A percentile compares a stretch with the other conserved stretches of the same genome.
Evolutionary conservation across 2,113 vertebrate genomes (phyloP).

Genomic region (Microcebus griseorufus): DNA sequence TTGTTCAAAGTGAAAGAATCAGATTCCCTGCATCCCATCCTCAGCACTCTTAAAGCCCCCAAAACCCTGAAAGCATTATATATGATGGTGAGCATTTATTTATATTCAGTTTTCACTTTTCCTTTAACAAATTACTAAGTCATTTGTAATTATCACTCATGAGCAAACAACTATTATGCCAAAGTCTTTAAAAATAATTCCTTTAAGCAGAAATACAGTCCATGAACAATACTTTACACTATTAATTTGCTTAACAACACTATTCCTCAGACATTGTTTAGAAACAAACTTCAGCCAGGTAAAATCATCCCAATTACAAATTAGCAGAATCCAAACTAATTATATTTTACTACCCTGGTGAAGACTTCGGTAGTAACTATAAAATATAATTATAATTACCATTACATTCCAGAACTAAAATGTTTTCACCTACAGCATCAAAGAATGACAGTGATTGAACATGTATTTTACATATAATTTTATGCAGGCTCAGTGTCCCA

Average conservation of each 20-base stretch:
- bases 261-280: slow-evolving; percentile 29
- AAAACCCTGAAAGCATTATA: background rate
- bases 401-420: slow-evolving; percentile 29
- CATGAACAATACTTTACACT: slow-evolving; percentile 12
- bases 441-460: slow-evolving; percentile 42
- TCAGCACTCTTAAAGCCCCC: background rate
- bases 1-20: slow-evolving; percentile 38
- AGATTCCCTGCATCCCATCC: background rate
- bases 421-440: slow-evolving; percentile 3
- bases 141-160: slow-evolving; percentile 28
- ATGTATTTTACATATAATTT: slow-evolving; percentile 50
- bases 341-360: slow-evolving; percentile 33
- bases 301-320: slow-evolving; percentile 54
- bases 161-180: slow-evolving; percentile 37
- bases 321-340: slow-evolving; percentile 52
- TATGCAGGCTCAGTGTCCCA: background rate
- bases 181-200: slow-evolving; percentile 52
- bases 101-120: slow-evolving; percentile 23
- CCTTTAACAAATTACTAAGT: slow-evolving; percentile 29
- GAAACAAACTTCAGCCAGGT: slow-evolving; percentile 57
- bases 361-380: background rate
- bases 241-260: slow-evolving; percentile 52
- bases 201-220: slow-evolving; percentile 41
- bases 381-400: slow-evolving; percentile 20
- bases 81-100: slow-evolving; percentile 22